phyloP scores from a whole-genome alignment of 2,888 invertebrate genomes.

The Drosophila meridionalis region DNA sequence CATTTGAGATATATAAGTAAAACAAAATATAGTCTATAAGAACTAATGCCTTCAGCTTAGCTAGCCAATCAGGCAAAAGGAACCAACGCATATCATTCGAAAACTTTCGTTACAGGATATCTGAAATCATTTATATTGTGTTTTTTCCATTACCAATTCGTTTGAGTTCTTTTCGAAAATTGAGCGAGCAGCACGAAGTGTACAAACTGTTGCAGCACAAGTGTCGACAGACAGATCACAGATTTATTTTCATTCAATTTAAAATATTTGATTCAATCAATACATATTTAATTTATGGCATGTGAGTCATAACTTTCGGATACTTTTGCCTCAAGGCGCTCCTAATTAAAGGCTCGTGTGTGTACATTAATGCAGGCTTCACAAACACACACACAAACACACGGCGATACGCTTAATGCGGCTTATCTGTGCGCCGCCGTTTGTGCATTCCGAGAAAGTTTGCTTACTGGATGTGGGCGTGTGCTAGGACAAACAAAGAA shows the following conservation, averaged over 20 bases:
- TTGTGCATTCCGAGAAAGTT: conserved; percentile 52
- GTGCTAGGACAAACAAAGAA: conserved; percentile 40
- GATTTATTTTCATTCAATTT: conserved; percentile 10
- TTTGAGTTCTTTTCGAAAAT: not conserved
- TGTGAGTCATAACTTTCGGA: not conserved
- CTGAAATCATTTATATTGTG: not conserved
- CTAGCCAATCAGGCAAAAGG: not conserved
- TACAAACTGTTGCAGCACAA: not conserved
- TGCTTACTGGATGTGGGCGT: conserved; percentile 36
- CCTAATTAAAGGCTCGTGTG: conserved; percentile 34
- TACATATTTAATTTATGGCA: conserved; percentile 4
- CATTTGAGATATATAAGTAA: not conserved
- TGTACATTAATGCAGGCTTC: conserved; percentile 8
- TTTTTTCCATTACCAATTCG: conserved; percentile 4
- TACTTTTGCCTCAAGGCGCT: not conserved
- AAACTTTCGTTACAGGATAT: not conserved
- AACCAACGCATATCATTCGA: too few relatives aligned
- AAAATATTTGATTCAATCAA: conserved; percentile 2
- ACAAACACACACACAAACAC: not conserved
- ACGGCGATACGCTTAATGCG: not conserved
- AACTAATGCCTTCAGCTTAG: not conserved
- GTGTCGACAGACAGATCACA: conserved; percentile 1
- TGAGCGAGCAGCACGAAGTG: not conserved
- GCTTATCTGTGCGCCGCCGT: conserved; percentile 46
- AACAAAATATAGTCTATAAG: not conserved